Evolutionary conservation across 2,113 vertebrate genomes (phyloP).

Genomic region (Artemisiospiza belli): DNA sequence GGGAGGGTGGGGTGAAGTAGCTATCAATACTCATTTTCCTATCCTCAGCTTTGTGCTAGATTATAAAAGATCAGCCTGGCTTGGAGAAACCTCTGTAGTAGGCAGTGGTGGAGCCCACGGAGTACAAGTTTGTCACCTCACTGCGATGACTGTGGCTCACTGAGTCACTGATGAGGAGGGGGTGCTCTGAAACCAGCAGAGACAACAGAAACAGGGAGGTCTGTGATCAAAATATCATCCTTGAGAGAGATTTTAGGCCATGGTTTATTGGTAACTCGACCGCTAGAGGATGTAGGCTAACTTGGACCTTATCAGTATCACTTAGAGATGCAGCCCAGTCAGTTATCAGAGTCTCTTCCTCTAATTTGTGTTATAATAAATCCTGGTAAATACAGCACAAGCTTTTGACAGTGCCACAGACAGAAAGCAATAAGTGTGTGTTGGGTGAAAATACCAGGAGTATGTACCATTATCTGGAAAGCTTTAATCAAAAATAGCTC

Average conservation of each 20-base stretch:
- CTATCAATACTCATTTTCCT: not conserved
- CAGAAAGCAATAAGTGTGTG: not conserved
- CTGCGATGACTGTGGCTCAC: not conserved
- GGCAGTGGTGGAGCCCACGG: not conserved
- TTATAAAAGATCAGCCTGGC: not conserved
- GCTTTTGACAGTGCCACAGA: not conserved
- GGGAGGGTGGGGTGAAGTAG: not conserved
- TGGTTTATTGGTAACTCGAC: not conserved
- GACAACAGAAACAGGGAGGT: not conserved
- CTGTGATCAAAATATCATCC: not conserved
- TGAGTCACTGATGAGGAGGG: not conserved
- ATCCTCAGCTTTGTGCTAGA: not conserved
- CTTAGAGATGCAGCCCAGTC: not conserved
- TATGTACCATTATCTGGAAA: not conserved
- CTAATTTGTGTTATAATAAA: not conserved
- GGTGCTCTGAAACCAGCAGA: not conserved
- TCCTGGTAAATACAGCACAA: not conserved
- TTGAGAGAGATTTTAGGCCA: not conserved
- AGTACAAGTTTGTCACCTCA: not conserved
- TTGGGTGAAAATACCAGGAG: not conserved
- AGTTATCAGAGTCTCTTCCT: not conserved
- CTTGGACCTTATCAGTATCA: not conserved
- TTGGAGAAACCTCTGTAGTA: not conserved
- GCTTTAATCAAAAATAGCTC: not conserved
- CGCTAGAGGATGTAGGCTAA: not conserved